Evolutionary conservation across 1,140 invertebrate species (phyloP).

Genomic region (Zaprionus africanus): DNA sequence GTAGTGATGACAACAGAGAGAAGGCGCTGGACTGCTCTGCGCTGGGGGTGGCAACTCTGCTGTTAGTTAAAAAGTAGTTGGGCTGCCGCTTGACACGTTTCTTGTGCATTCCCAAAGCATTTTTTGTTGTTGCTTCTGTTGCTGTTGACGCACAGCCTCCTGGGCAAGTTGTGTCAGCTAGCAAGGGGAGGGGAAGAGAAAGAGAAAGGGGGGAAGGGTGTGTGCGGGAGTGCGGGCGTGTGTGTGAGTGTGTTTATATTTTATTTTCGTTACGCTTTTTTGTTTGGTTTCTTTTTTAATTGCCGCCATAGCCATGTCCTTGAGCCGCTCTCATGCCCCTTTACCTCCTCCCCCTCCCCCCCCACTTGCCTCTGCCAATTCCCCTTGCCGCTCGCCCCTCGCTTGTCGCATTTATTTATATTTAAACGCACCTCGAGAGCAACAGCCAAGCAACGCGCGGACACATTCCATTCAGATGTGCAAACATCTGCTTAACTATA

Average conservation of each 20-base stretch:
- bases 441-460: conserved; percentile 19
- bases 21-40: background rate
- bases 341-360: background rate
- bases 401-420: conserved; percentile 55
- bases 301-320: conserved; percentile 53
- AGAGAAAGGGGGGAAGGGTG: conserved; percentile 9
- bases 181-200: background rate
- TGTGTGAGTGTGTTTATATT: conserved; percentile 48
- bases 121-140: conserved; percentile 16
- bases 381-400: background rate
- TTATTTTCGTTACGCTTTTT: conserved; percentile 60
- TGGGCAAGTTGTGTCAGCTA: conserved; percentile 38
- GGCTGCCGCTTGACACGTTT: conserved; percentile 55
- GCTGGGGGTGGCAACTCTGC: too few relatives aligned
- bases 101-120: conserved; percentile 34
- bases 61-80: conserved; percentile 24
- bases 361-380: background rate
- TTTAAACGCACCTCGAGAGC: conserved; percentile 67
- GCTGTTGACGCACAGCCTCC: conserved; percentile 43
- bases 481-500: conserved; percentile 2
- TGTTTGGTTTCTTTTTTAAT: conserved; percentile 39
- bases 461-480: conserved; percentile 3
- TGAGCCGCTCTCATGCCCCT: conserved; percentile 21
- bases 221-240: conserved; percentile 14
- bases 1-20: background rate